These are phyloP conservation scores for Vombatus ursinus DNA, from an alignment of 2,113 vertebrate genomes.

Conservation along the genomic window DNA sequence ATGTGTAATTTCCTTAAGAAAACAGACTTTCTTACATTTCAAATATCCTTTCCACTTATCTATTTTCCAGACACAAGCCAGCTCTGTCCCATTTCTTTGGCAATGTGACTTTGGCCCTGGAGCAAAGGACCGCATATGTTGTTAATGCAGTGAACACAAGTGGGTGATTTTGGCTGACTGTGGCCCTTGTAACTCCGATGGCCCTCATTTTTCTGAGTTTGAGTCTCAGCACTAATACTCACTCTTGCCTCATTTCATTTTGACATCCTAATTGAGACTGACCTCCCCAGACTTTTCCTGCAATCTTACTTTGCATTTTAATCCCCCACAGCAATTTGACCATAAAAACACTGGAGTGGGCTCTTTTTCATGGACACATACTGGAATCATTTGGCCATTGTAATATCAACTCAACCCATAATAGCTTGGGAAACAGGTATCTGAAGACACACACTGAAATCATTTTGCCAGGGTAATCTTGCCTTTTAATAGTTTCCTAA, in stretches of 20 bases:
- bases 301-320: conserved; percentile 78
- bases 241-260: conserved; percentile 81
- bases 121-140: conserved; percentile 61
- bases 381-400: conserved; percentile 70
- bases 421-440: conserved; percentile 75
- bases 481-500: conserved; percentile 77
- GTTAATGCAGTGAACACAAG: conserved; percentile 65
- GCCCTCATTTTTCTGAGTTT: conserved; percentile 66
- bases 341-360: conserved; percentile 56
- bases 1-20: conserved; percentile 51
- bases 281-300: conserved; percentile 76
- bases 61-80: neutral
- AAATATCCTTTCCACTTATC: neutral
- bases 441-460: conserved; percentile 77
- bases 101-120: conserved; percentile 43
- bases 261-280: conserved; percentile 84
- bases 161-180: conserved; percentile 72
- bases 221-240: conserved; percentile 77
- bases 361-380: conserved; percentile 73
- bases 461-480: conserved; percentile 74
- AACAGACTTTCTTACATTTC: neutral
- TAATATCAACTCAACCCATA: conserved; percentile 54
- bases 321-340: conserved; percentile 76
- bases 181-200: conserved; percentile 61
- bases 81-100: neutral